phyloP scores from a whole-genome alignment of 1,140 invertebrate species.

The Drosophila quadrilineata region DNA sequence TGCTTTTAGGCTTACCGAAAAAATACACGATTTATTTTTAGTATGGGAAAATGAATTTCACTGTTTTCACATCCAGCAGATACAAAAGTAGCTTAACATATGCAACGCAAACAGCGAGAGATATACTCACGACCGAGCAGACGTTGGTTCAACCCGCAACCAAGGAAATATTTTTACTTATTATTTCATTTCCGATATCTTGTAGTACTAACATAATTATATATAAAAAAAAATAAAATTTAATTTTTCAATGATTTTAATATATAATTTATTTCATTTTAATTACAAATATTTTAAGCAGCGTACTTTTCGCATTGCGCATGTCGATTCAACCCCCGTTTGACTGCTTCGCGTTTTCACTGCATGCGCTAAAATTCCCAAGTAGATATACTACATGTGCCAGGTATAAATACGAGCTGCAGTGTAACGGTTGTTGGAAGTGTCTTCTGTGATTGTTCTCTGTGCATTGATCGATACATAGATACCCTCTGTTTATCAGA shows the following conservation, averaged over 20 bases:
- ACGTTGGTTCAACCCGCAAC: too few relatives aligned
- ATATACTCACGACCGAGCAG: too few relatives aligned
- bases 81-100: background rate
- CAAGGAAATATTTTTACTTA: too few relatives aligned
- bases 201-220: background rate
- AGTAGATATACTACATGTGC: conserved; percentile 22
- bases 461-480: conserved; percentile 80
- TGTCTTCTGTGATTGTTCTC: conserved; percentile 81
- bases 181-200: too few relatives aligned
- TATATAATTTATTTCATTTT: too few relatives aligned
- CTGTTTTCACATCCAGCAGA: background rate
- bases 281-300: too few relatives aligned
- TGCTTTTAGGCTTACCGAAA: conserved; percentile 12
- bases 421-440: conserved; percentile 25
- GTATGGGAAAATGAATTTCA: background rate
- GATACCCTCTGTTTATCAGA: conserved; percentile 80
- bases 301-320: background rate
- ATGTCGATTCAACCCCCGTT: conserved; percentile 22
- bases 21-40: too few relatives aligned
- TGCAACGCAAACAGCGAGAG: too few relatives aligned
- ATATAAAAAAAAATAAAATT: too few relatives aligned
- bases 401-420: conserved; percentile 40
- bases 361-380: conserved; percentile 53
- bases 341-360: background rate
- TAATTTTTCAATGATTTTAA: too few relatives aligned